phyloP scores from a whole-genome alignment of 2,888 invertebrate genomes.

The Eupithecia centaureata region DNA sequence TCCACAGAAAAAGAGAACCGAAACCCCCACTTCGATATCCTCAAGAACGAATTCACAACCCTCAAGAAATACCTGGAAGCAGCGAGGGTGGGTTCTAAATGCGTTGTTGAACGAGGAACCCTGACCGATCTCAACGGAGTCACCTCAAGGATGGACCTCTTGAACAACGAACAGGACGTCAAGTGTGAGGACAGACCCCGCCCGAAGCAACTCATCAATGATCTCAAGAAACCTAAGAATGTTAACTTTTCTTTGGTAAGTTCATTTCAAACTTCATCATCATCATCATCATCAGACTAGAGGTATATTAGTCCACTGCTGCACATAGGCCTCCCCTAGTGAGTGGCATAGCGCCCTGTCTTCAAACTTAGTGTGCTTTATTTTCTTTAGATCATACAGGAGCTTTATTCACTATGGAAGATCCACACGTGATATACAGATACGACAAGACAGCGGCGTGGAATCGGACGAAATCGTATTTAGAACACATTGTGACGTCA shows the following conservation, averaged over 20 bases:
- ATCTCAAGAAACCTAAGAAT: constrained; percentile 73
- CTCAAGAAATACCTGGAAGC: constrained; percentile 62
- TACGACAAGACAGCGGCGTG: no score
- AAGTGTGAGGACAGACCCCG: constrained; percentile 49
- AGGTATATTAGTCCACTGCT: no score
- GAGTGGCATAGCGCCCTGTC: no score
- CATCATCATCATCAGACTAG: no score
- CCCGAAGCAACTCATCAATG: constrained; percentile 65
- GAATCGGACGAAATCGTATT: no score
- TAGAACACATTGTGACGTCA: no score
- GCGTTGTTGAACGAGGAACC: constrained; percentile 60
- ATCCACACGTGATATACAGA: no score
- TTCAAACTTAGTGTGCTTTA: no score
- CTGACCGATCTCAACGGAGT: constrained; percentile 54
- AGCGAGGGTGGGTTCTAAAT: constrained; percentile 52
- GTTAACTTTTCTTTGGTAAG: constrained; percentile 70
- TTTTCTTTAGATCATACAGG: no score
- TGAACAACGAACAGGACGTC: constrained; percentile 61
- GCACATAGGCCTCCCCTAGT: no score
- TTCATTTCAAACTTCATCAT: no score
- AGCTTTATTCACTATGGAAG: no score
- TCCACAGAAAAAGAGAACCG: constrained; percentile 49
- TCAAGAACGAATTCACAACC: constrained; percentile 61
- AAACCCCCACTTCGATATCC: constrained; percentile 56
- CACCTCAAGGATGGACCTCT: constrained; percentile 35